Conservation (phyloP, 92 coral and sea anemone genomes). For the Paragorgia papillata region DNA sequence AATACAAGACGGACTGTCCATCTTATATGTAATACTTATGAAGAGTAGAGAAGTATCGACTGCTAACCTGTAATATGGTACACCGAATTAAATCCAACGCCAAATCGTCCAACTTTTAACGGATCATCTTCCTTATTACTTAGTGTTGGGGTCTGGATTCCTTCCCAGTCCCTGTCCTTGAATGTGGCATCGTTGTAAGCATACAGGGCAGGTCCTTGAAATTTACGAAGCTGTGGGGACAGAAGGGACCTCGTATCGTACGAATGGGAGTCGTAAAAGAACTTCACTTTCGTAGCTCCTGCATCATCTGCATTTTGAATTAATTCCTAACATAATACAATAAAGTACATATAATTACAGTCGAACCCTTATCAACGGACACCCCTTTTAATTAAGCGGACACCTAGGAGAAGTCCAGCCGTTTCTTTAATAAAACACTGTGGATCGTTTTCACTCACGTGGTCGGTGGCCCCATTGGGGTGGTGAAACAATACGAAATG, state of each 20-base stretch:
- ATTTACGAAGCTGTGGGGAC: background rate
- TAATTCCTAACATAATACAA: conserved; percentile 69
- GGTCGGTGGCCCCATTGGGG: too few species aligned
- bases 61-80: conserved; percentile 51
- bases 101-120: conserved; percentile 49
- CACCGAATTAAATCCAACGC: conserved; percentile 47
- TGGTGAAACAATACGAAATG: too few species aligned
- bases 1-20: too few species aligned
- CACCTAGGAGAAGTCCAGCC: too few species aligned
- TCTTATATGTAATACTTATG: too few species aligned
- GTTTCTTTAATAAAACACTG: too few species aligned
- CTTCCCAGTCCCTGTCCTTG: conserved; percentile 47
- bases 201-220: conserved; percentile 50
- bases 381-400: too few species aligned
- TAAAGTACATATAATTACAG: too few species aligned
- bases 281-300: too few species aligned
- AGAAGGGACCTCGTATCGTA: conserved; percentile 39
- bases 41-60: too few species aligned
- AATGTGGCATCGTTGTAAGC: conserved; percentile 45
- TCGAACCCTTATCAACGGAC: too few species aligned
- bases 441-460: too few species aligned
- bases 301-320: conserved; percentile 87
- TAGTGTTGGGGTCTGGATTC: conserved; percentile 42
- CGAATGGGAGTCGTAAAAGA: conserved; percentile 60
- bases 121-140: conserved; percentile 43